Evolutionary conservation across 2,113 vertebrate species (phyloP), one percentile per base, ranked within the genome.

Genomic region (Pandion haliaetus): DNA sequence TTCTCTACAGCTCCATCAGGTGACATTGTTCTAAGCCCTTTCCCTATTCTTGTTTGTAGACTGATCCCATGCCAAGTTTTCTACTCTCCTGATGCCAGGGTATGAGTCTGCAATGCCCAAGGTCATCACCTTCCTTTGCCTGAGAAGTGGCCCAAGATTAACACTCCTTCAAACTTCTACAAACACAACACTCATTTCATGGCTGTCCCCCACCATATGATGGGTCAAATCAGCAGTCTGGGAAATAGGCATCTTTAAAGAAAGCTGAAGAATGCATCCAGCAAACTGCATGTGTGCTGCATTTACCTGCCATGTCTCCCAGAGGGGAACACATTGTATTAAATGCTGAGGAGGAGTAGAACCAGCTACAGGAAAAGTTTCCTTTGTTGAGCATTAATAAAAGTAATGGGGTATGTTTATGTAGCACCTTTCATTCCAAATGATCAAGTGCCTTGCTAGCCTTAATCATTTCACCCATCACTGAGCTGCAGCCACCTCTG

Each of bases 401-500:
- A 93, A 84, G 88, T 89, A 95, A 95, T 92, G 92, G 73, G 44
- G 77, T 92, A 86, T 91, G 88, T 96, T 97, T 96, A 95, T 91
- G 88, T 96, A 69, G 20, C 88, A 89, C 83, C 83, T 95, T 97
- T 95, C 92, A 92, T 85, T 93, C 77, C 80, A 71, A 93, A 61
- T 86, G 92, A 96, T 97, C 95, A 92, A 95, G 91, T 91, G 69
- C 76, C 76, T 92, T 69, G 24, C 6, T 38, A 84, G 92, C 88
- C 88, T 82, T 95, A 91, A 95, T 96, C 90, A 94, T 95, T 97
- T 97, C 92, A 93, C 91, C 92, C 95, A 95, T 87, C 90, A 29
- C 78, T 93, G 95, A 95, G 79, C 90, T 96, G 74, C 92, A 96
- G 95, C 88, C 93, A 95, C 93, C 93, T 97, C 82, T 96, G 91